phyloP scores from a whole-genome alignment of 2,888 invertebrate genomes.

The Drosophila melanosoma region DNA sequence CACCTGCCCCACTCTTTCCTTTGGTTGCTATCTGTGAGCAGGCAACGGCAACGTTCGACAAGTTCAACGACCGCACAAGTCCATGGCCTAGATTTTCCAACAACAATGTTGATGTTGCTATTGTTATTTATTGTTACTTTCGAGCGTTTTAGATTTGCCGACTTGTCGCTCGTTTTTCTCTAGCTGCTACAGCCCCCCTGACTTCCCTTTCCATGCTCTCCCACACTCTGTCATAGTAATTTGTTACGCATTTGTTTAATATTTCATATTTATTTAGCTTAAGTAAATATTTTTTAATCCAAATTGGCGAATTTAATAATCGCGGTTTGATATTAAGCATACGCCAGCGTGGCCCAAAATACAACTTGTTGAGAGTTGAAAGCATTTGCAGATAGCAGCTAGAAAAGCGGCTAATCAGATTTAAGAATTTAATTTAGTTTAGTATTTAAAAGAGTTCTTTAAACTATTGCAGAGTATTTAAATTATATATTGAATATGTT shows the following conservation, averaged over 20 bases:
- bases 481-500: background rate
- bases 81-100: slow-evolving; percentile 84
- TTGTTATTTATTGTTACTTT: slow-evolving; percentile 50
- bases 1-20: background rate
- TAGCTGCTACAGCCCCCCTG: slow-evolving; percentile 7
- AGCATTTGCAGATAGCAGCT: background rate
- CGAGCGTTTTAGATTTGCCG: slow-evolving; percentile 60
- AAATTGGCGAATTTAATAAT: slow-evolving; percentile 34
- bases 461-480: background rate
- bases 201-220: background rate
- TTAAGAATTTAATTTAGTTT: background rate
- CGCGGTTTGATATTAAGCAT: slow-evolving; percentile 48
- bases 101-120: slow-evolving; percentile 57
- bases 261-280: slow-evolving; percentile 26
- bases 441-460: background rate
- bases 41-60: slow-evolving; percentile 55
- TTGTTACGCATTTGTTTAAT: slow-evolving; percentile 29
- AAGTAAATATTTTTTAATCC: slow-evolving; percentile 32
- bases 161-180: slow-evolving; percentile 31
- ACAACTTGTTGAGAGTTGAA: background rate
- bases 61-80: slow-evolving; percentile 85
- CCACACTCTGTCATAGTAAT: background rate
- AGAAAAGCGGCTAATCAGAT: background rate
- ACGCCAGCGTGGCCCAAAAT: slow-evolving; percentile 16
- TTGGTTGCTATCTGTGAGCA: slow-evolving; percentile 22